Evolutionary conservation across 1,140 invertebrate genomes (phyloP), one percentile per base, ranked within the genome.

Genomic region (Sitophilus oryzae): DNA sequence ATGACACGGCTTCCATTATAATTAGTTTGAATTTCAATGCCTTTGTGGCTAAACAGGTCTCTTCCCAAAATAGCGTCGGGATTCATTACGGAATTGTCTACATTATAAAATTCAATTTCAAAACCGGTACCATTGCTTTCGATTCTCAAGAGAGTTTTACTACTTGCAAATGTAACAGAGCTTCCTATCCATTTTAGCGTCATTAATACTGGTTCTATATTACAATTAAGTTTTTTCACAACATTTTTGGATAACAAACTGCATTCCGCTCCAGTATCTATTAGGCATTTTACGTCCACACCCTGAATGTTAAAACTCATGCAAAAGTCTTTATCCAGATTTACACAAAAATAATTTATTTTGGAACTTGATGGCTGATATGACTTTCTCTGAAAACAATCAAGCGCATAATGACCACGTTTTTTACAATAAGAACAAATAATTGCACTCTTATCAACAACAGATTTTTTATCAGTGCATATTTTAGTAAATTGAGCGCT

Each of bases 261-360:
- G 37, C 30, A 49, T 49, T 49, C 46, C 3, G 46, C 46, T 10
- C 46, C 46, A 2, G 46, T 49, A 49, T 49, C 46, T 1, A 49
- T 38, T 20, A 49, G 37, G 20, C 30, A 49, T 10, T 37, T 49
- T 4, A 49, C 46, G 9, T 20, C 16, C 1, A 37, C n/a, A 37
- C 20, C 35, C 11, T 49, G 46, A 1, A 49, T 49, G 1, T n/a
- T 6, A 20, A 49, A 49, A 11, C 35, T 49, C 16, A 20, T 3
- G 16, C 30, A 37, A 4, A 49, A 49, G 20, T 49, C n/a, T 1
- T 37, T 49, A 49, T 49, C 35, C 37, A 49, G n/a, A 6, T 49
- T 22, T 3, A 49, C 46, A 37, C 14, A 22, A 19, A 49, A 49
- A 19, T 22, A 36, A 19, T 49, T 49, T 16, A 49, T 49, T 20